Evolutionary conservation across 2,113 vertebrate genomes (phyloP).

Genomic region (Electrona antarctica): DNA sequence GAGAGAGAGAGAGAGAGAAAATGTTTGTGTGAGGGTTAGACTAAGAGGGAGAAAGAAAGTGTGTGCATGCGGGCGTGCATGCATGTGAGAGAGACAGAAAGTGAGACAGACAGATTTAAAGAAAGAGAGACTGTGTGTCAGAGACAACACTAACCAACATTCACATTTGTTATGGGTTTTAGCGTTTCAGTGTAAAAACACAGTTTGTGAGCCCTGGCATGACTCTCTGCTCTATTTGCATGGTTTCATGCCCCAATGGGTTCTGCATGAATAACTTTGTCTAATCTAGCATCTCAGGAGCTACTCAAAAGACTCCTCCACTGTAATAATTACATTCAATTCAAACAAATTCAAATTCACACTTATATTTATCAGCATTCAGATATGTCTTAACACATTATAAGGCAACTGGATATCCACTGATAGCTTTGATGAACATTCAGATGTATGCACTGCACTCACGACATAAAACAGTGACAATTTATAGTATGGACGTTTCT

Average conservation of each 20-base stretch:
- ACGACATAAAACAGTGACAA: not conserved
- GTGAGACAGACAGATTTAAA: slow-evolving; percentile 44
- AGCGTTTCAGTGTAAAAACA: slow-evolving; percentile 53
- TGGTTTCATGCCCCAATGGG: slow-evolving; percentile 1
- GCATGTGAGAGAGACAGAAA: not conserved
- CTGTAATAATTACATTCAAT: not conserved
- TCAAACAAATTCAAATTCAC: slow-evolving; percentile 1
- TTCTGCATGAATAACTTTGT: slow-evolving; percentile 43
- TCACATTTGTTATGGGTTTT: slow-evolving; percentile 55
- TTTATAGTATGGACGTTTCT: not conserved
- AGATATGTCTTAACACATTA: not conserved
- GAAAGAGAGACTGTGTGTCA: slow-evolving; percentile 17
- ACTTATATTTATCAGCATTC: not conserved
- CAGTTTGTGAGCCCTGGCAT: slow-evolving; percentile 59
- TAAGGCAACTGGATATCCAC: not conserved
- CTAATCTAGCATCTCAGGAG: slow-evolving; percentile 9
- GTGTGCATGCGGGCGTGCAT: not conserved
- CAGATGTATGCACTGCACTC: not conserved
- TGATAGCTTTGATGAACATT: not conserved
- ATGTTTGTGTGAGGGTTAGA: slow-evolving; percentile 21
- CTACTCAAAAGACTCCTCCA: slow-evolving; percentile 17
- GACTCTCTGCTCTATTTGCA: slow-evolving; percentile 46
- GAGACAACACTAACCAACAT: slow-evolving; percentile 31
- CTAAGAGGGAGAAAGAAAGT: slow-evolving; percentile 27
- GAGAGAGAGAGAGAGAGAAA: slow-evolving; percentile 29